Evolutionary conservation across 1,140 invertebrate species (phyloP), one percentile per base, ranked within the genome.

Genomic region (Meloidogyne floridensis): DNA sequence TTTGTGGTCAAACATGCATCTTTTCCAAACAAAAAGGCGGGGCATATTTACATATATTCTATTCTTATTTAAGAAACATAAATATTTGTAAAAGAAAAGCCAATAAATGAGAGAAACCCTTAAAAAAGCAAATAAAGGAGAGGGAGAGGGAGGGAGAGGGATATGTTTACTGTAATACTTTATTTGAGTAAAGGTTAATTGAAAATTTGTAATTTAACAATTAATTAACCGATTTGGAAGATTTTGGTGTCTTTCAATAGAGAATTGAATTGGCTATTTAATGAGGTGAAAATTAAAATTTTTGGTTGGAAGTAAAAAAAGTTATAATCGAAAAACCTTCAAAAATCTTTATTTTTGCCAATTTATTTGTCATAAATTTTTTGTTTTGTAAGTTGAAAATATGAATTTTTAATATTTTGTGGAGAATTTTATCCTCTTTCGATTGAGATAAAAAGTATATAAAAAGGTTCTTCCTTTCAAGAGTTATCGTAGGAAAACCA

Each of bases 1-100:
- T 65, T 65, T 65, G n/a, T 65, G 15, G 15, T 65, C n/a, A 65
- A 65, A 65, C 59, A 65, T n/a, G 59, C 47, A 47, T n/a, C 59
- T n/a, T 15, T n/a, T 8, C n/a, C 59, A 65, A 65, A 65, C 59
- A 65, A 65, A 65, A 15, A n/a, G 59, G 59, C 59, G 59, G 59
- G 59, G n/a, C 15, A 65, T 65, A 65, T 65, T 65, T 65, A 65
- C 59, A 65, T 65, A 65, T 59, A 65, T 65, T 18, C n/a, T 59
- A 32, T 32, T 32, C 32, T 32, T 32, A 32, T 32, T 32, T 32
- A 32, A n/a, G 4, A 54, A 54, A 54, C 8, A 54, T 54, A 54
- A 11, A 65, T n/a, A 65, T n/a, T n/a, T 8, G n/a, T 65, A n/a
- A 13, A n/a, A n/a, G 15, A 65, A n/a, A 65, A 65, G n/a, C 59